Evolutionary conservation across 2,113 vertebrate genomes (phyloP), one percentile per base, ranked within the genome.

Genomic region (Vidua chalybeata): DNA sequence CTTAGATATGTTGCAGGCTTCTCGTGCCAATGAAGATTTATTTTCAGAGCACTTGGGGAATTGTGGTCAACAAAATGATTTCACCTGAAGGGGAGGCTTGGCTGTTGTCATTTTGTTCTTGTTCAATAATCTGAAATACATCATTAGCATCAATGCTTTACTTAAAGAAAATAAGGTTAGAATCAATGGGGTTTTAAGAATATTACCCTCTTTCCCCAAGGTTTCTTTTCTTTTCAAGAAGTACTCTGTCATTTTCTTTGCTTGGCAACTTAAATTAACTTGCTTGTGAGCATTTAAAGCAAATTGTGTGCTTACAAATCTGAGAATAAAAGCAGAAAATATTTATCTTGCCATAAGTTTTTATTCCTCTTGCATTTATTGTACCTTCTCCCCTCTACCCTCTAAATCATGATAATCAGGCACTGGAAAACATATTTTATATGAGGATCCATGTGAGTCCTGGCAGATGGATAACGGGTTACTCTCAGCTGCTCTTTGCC

Each of bases 41-140:
- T 94, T 95, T 95, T 75, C 72, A 75, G 69, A 48, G 66, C 3
- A 8, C 68, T 88, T 82, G 59, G 77, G 78, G 76, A 87, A 52
- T 23, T 91, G 84, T 13, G 10, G 64, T 79, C 59, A 66, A 74
- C 22, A 51, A 67, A 93, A 86, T 61, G 27, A 84, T 62, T 92
- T 92, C 75, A 90, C 48, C 62, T 2, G 0, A 62, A 89, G 26
- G 37, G 82, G 20, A 87, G 81, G 33, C 49, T 89, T 86, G 77
- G 15, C 69, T 93, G 27, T 69, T 96, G 73, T 77, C 6, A 48
- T 72, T 93, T 95, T 92, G 19, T 90, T 92, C 75, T 73, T 86
- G 67, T 85, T 94, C 72, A 73, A 28, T 76, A 86, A 88, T 81
- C 48, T 9, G 8, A 90, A 97, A 84, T 96, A 48, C 14, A 55